Conservation (phyloP, 2,888 invertebrate genomes). For the Pocota personata region DNA sequence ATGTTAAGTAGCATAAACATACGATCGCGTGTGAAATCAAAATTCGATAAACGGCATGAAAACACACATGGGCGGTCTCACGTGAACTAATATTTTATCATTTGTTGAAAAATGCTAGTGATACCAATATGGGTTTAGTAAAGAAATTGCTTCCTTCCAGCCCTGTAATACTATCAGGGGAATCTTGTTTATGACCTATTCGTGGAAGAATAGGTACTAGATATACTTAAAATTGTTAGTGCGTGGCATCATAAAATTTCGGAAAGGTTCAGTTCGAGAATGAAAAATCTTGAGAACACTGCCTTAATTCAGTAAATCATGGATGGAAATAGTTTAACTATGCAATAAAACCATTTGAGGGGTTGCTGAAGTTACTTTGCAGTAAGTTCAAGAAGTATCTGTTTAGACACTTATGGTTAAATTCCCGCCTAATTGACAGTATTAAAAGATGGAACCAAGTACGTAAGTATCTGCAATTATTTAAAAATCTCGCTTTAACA, state of each 20-base stretch:
- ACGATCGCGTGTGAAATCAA: conserved; percentile 58
- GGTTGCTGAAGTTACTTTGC: not conserved
- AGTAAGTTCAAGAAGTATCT: not conserved
- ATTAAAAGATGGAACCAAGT: too few species aligned
- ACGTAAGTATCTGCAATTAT: too few species aligned
- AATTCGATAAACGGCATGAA: conserved; percentile 26
- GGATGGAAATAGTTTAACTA: not conserved
- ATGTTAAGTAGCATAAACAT: conserved; percentile 39
- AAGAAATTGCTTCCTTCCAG: not conserved
- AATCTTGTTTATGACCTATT: conserved; percentile 9
- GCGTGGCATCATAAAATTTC: conserved; percentile 4
- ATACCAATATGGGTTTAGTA: not conserved
- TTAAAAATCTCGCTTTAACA: too few species aligned
- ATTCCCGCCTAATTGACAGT: too few species aligned
- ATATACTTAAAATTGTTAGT: not conserved
- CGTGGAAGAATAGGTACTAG: not conserved
- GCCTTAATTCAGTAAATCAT: not conserved
- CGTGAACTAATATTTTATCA: conserved; percentile 33
- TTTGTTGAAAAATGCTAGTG: not conserved
- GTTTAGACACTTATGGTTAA: not conserved
- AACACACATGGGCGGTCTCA: conserved; percentile 14
- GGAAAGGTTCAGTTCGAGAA: not conserved
- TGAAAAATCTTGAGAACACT: not conserved
- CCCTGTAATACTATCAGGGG: not conserved
- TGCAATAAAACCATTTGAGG: not conserved